Percentiles rank a stretch among this genome's conserved stretches.
Evolutionary conservation across 2,888 invertebrate species (phyloP).

Genomic region (Salticus scenicus): DNA sequence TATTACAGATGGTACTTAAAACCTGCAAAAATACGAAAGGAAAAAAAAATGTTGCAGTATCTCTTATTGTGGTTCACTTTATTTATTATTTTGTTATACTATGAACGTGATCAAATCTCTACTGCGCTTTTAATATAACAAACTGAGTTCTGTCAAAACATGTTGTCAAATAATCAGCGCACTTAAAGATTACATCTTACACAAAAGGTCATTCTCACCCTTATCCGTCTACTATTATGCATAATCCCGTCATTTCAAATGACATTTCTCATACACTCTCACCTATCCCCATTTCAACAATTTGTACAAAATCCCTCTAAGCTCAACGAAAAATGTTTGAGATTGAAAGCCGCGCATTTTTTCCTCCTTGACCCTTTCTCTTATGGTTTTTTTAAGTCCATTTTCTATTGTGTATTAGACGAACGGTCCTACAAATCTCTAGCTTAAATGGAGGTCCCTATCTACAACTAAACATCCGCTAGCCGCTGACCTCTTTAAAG

Average conservation of each 20-base stretch:
- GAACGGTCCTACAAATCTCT: conserved; percentile 19
- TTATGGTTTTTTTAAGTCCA: conserved; percentile 25
- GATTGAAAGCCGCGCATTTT: conserved; percentile 22
- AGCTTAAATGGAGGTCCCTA: neutral
- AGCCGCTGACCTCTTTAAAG: conserved; percentile 44
- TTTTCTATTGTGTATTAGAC: conserved; percentile 46
- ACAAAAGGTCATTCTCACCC: too few species aligned
- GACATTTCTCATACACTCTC: neutral
- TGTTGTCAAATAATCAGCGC: too few species aligned
- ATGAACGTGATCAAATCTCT: too few species aligned
- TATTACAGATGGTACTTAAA: too few species aligned
- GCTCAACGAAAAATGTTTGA: neutral
- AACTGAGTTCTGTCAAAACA: too few species aligned
- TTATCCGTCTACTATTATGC: too few species aligned
- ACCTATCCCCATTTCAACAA: neutral
- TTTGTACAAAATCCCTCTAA: conserved; percentile 3
- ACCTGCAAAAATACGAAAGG: too few species aligned
- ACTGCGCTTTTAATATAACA: too few species aligned
- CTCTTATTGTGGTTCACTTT: too few species aligned
- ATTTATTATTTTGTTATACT: too few species aligned
- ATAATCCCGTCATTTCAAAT: neutral
- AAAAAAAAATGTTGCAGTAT: too few species aligned
- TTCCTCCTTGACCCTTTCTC: conserved; percentile 66
- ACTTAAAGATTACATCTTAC: too few species aligned
- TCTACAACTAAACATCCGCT: conserved; percentile 12